A percentile compares a stretch with the other conserved stretches of the same genome.
These are phyloP conservation scores for Melanaphis sacchari DNA, from an alignment of 1,140 invertebrate species.

Conservation along the genomic window DNA sequence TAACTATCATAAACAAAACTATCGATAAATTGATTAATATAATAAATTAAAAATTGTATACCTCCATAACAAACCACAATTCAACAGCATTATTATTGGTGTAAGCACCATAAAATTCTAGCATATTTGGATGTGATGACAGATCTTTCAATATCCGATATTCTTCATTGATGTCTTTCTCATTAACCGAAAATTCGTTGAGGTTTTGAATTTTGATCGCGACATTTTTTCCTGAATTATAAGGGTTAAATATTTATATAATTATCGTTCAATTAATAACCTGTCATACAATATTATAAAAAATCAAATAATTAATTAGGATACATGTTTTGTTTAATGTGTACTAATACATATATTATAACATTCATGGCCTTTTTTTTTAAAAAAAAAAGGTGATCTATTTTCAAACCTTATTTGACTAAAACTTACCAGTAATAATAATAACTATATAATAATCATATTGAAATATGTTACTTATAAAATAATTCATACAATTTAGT, in stretches of 20 bases:
- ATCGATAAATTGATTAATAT: not conserved
- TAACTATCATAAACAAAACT: too few relatives aligned
- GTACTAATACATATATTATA: too few relatives aligned
- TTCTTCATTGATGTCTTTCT: slow-evolving; percentile 80
- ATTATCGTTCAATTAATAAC: not conserved
- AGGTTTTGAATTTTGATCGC: slow-evolving; percentile 79
- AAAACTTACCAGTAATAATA: too few relatives aligned
- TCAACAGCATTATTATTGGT: slow-evolving; percentile 74
- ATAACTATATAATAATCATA: too few relatives aligned
- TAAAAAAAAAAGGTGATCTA: too few relatives aligned
- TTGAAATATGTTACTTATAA: too few relatives aligned
- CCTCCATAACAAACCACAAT: slow-evolving; percentile 90
- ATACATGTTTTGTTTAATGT: not conserved
- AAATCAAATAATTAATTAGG: not conserved
- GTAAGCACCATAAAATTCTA: slow-evolving; percentile 80
- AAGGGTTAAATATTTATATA: not conserved
- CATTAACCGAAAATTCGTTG: slow-evolving; percentile 73
- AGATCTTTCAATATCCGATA: slow-evolving; percentile 83
- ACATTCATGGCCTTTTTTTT: too few relatives aligned
- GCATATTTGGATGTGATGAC: slow-evolving; percentile 78
- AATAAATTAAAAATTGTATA: slow-evolving; percentile 64
- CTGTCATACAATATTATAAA: not conserved
- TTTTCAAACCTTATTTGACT: too few relatives aligned
- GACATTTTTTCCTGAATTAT: slow-evolving; percentile 69
- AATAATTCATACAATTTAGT: not conserved